Evolutionary conservation across 2,888 invertebrate genomes (phyloP).

Genomic region (Coenonympha glycerion): DNA sequence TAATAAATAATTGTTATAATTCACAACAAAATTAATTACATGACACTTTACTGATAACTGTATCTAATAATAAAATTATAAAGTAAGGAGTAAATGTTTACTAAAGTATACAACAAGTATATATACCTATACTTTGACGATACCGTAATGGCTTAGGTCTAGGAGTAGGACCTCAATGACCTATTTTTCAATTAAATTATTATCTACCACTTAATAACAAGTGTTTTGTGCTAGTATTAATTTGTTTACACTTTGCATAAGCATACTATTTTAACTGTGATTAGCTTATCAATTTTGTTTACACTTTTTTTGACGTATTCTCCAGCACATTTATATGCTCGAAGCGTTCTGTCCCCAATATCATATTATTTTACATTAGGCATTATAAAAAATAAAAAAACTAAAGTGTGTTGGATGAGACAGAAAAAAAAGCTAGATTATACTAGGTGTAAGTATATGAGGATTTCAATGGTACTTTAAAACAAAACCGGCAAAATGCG

Average conservation of each 20-base stretch:
- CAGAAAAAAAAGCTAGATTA: no score
- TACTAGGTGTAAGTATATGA: no score
- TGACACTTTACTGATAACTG: constrained; percentile 1
- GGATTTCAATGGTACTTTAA: no score
- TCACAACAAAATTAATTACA: constrained; percentile 2
- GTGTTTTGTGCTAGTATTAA: background rate
- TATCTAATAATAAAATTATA: background rate
- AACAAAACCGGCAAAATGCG: no score
- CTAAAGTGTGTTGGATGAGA: no score
- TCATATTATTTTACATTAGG: no score
- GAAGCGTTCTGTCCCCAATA: no score
- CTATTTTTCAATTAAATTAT: constrained; percentile 8
- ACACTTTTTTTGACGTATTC: no score
- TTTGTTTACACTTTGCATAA: background rate
- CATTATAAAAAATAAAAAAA: no score
- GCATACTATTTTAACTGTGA: background rate
- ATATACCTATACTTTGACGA: background rate
- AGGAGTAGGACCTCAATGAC: constrained; percentile 2
- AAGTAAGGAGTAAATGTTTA: background rate
- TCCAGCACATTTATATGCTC: no score
- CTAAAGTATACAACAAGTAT: background rate
- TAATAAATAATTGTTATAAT: background rate
- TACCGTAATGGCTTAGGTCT: background rate
- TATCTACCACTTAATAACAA: no score
- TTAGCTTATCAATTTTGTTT: background rate